Base-by-base conservation (phyloP, 1,140 invertebrate genomes). In the Bombus terrestris region DNA sequence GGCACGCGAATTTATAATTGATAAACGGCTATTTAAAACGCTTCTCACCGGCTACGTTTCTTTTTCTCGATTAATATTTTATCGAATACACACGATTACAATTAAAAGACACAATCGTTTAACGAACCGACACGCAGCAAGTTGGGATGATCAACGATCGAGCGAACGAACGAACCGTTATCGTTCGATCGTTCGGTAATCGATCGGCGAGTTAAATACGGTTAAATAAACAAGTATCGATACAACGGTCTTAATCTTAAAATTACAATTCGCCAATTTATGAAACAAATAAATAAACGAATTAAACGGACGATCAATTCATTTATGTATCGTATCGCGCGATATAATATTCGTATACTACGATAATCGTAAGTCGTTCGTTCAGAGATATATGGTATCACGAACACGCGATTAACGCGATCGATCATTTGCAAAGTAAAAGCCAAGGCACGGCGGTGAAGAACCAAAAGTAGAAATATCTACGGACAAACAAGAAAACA, bases 211-310 rank as follows among this genome's bases (percentile, higher is more conserved):
- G 25, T 6, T 32, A 32, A 53, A 25, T n/a, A 10, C 3, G 25
- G 47, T 37, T 62, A 41, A n/a, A 37, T 76, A 47, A n/a, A 62
- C 15, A 57, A 32, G 5, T 32, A 12, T 57, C 4, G 22, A 73
- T 28, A 47, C 10, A 37, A 59, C 4, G n/a, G 25, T 28, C 22
- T 28, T 39, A 35, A 59, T 41, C 64, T 76, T 76, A 84, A 79
- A 32, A 64, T 59, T 71, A 62, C 28, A 72, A 53, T 28, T 47
- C 8, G 12, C 2, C 28, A 22, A 85, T 43, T 47, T 41, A 15
- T 18, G 2, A 62, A 72, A 8, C 12, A 59, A 80, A 72, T 85
- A 80, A 32, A 85, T 85, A 35, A 85, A 80, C 6, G 39, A 85
- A 85, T 80, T 43, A 43, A 85, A 62, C 9, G 1, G 10, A 39